These are phyloP conservation scores for Hermaeophaga mercurialis DNA, from an alignment of 2,888 invertebrate genomes.

Conservation along the genomic window DNA sequence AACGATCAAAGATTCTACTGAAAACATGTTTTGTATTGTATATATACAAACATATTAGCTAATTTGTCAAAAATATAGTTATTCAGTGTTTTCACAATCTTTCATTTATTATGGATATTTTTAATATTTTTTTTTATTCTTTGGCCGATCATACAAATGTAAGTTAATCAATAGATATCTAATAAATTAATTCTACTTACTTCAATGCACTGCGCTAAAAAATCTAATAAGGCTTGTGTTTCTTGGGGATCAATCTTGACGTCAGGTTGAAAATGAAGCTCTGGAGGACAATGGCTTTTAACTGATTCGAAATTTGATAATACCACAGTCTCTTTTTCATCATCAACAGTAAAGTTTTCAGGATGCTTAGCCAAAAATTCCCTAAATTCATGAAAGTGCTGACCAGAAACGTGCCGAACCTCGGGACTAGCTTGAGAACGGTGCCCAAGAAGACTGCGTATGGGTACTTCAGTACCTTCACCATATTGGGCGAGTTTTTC, in stretches of 20 bases:
- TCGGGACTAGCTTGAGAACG: conserved; percentile 95
- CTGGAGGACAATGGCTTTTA: conserved; percentile 66
- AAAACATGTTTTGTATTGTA: no score
- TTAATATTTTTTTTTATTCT: no score
- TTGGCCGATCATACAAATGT: no score
- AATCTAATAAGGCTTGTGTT: conserved; percentile 79
- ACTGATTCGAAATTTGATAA: conserved; percentile 61
- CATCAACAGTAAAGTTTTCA: conserved; percentile 83
- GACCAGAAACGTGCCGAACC: conserved; percentile 93
- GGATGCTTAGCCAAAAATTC: conserved; percentile 87
- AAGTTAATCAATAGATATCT: not conserved
- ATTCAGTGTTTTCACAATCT: no score
- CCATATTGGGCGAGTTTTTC: conserved; percentile 95
- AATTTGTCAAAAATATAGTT: no score
- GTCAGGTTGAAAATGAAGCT: conserved; percentile 73
- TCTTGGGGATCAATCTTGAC: conserved; percentile 82
- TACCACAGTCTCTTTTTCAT: conserved; percentile 79
- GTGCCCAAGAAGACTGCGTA: conserved; percentile 95
- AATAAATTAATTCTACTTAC: conserved; percentile 51
- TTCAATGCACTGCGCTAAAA: conserved; percentile 81
- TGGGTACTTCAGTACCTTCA: conserved; percentile 93
- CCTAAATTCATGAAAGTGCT: conserved; percentile 89
- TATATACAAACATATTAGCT: no score
- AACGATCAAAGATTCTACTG: no score
- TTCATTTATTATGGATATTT: no score